These are phyloP conservation scores for Leptinotarsa tumamoca DNA, from an alignment of 2,888 invertebrate genomes.

Conservation along the genomic window DNA sequence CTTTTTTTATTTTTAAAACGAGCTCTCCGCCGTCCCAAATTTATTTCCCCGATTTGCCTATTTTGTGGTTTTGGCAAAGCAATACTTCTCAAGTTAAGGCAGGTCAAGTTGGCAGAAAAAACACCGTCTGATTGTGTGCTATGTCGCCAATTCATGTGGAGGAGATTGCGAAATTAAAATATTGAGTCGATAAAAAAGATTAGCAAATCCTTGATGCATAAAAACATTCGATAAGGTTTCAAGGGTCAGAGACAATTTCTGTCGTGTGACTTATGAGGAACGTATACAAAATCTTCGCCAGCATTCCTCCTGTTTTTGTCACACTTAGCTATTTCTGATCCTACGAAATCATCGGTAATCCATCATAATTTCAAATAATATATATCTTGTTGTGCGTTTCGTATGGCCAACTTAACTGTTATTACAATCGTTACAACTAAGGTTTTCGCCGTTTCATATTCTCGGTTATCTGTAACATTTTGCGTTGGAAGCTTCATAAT, in stretches of 20 bases:
- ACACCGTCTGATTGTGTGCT: neutral
- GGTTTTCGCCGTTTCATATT: too few species aligned
- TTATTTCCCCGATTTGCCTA: slow-evolving; percentile 40
- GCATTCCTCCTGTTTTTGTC: too few species aligned
- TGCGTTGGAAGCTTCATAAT: too few species aligned
- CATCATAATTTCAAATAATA: too few species aligned
- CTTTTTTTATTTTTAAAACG: slow-evolving; percentile 44
- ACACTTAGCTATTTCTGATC: too few species aligned
- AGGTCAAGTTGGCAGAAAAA: slow-evolving; percentile 44
- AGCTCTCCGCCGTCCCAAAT: slow-evolving; percentile 27
- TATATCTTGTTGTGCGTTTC: too few species aligned
- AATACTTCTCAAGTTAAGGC: slow-evolving; percentile 44
- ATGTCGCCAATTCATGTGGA: neutral
- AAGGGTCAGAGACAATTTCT: neutral
- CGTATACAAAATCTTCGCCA: too few species aligned
- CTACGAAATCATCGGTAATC: too few species aligned
- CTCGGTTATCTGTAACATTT: too few species aligned
- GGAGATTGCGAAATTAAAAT: slow-evolving; percentile 18
- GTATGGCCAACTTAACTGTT: too few species aligned
- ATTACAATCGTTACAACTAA: too few species aligned
- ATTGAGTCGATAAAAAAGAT: slow-evolving; percentile 8
- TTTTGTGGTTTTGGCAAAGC: slow-evolving; percentile 47
- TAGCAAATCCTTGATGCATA: neutral
- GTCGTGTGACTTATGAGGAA: neutral
- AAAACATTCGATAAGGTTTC: slow-evolving; percentile 13